phyloP scores from a whole-genome alignment of 2,797 vertebrate genomes.

The Pyrocephalus nanus region DNA sequence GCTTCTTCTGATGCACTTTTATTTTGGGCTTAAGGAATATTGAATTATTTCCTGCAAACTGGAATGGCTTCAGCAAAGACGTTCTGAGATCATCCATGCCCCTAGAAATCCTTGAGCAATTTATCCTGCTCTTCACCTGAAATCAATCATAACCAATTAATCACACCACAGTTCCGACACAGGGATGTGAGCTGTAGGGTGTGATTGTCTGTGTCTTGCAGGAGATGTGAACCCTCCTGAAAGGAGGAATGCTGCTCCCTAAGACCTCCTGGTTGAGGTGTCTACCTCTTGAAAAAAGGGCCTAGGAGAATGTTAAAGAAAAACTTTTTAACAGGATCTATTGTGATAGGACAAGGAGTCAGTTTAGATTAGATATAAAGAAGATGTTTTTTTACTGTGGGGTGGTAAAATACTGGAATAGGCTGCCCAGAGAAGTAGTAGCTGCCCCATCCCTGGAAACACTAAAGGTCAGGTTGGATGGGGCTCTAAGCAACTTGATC shows the following conservation, averaged over 20 bases:
- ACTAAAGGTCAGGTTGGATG: not conserved
- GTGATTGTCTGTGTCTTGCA: not conserved
- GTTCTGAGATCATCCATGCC: not conserved
- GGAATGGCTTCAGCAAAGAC: not conserved
- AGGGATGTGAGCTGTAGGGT: not conserved
- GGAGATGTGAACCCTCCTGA: not conserved
- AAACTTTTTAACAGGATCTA: not conserved
- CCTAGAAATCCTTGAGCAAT: not conserved
- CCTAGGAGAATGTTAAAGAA: not conserved
- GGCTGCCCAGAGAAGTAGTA: not conserved
- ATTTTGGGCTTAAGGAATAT: not conserved
- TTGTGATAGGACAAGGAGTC: rapidly evolving
- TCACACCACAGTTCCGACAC: not conserved
- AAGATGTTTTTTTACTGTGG: not conserved
- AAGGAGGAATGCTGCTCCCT: not conserved
- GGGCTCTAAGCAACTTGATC: not conserved
- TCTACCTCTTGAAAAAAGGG: too few species aligned
- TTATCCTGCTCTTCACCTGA: not conserved
- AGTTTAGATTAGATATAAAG: not conserved
- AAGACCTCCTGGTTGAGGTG: not conserved
- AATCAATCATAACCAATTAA: not conserved
- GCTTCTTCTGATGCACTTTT: not conserved
- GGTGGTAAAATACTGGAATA: not conserved
- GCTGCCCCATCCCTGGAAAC: not conserved
- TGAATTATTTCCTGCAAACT: not conserved